Evolutionary conservation across 2,113 vertebrate genomes (phyloP).

Genomic region (Cnemophilus loriae): DNA sequence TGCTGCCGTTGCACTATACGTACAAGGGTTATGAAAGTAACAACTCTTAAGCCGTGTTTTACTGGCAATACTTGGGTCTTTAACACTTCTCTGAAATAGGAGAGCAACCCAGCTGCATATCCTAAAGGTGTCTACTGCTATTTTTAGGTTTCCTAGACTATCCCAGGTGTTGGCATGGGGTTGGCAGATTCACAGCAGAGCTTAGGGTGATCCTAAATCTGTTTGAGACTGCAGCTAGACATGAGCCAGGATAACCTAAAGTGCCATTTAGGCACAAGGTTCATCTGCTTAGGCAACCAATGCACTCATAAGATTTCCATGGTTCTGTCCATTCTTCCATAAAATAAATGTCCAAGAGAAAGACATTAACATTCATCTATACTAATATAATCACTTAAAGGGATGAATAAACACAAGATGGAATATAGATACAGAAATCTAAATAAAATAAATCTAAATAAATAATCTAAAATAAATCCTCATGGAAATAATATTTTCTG

Average conservation of each 20-base stretch:
- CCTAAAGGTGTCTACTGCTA: not conserved
- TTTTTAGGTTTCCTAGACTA: not conserved
- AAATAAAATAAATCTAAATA: not conserved
- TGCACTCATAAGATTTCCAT: accelerated
- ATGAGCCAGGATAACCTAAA: not conserved
- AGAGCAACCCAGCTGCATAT: not conserved
- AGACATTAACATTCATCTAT: not conserved
- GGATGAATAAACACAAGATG: not conserved
- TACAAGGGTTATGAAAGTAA: not conserved
- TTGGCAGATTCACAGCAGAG: not conserved
- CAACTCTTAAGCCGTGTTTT: not conserved
- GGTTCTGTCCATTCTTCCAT: not conserved
- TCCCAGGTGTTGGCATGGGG: not conserved
- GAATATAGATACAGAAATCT: not conserved
- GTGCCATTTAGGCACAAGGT: not conserved
- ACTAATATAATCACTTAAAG: not conserved
- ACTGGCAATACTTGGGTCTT: not conserved
- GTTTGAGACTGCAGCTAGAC: not conserved
- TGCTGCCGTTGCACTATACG: not conserved
- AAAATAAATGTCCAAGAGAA: not conserved
- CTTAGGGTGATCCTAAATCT: not conserved
- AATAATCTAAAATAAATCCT: not conserved
- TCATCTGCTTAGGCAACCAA: not conserved
- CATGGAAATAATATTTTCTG: not conserved
- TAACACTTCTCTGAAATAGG: not conserved